Percentiles rank a stretch among this genome's conserved stretches.
Conservation (phyloP, 92 coral and sea anemone species). For the Isaurus tuberculatus region DNA sequence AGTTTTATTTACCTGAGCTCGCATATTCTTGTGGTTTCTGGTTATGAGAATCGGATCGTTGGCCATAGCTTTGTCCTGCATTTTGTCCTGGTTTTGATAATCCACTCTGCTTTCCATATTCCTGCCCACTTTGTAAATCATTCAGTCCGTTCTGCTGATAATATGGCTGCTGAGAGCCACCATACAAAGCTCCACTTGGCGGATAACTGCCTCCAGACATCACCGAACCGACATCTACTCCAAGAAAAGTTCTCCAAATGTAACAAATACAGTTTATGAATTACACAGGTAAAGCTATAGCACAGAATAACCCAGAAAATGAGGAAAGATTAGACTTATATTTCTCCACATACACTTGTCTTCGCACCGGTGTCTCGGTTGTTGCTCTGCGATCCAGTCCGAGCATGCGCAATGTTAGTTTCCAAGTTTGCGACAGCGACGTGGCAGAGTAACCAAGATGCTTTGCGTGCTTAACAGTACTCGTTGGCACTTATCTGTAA, state of each 20-base stretch:
- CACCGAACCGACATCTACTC: conserved; percentile 66
- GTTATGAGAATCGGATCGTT: not conserved
- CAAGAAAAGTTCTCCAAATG: conserved; percentile 8
- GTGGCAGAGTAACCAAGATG: conserved; percentile 74
- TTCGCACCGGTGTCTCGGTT: conserved; percentile 27
- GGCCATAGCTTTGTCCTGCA: conserved; percentile 20
- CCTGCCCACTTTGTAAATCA: conserved; percentile 66
- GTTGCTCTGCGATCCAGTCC: conserved; percentile 1
- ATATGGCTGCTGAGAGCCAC: conserved; percentile 78
- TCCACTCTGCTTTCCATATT: conserved; percentile 61
- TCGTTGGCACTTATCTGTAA: not conserved
- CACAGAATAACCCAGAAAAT: conserved; percentile 11
- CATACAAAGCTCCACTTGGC: conserved; percentile 76
- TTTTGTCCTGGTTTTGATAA: conserved; percentile 61
- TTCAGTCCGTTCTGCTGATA: conserved; percentile 72
- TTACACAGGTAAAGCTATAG: not conserved
- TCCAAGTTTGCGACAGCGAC: conserved; percentile 70
- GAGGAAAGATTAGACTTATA: not conserved
- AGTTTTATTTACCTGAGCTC: conserved; percentile 35
- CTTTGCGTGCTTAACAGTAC: conserved; percentile 47
- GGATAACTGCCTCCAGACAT: conserved; percentile 85
- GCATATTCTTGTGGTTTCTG: conserved; percentile 12
- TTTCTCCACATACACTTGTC: not conserved
- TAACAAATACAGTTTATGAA: not conserved
- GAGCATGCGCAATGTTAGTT: conserved; percentile 84